Conservation (phyloP, 2,113 vertebrate genomes). For the Dipodomys merriami region DNA sequence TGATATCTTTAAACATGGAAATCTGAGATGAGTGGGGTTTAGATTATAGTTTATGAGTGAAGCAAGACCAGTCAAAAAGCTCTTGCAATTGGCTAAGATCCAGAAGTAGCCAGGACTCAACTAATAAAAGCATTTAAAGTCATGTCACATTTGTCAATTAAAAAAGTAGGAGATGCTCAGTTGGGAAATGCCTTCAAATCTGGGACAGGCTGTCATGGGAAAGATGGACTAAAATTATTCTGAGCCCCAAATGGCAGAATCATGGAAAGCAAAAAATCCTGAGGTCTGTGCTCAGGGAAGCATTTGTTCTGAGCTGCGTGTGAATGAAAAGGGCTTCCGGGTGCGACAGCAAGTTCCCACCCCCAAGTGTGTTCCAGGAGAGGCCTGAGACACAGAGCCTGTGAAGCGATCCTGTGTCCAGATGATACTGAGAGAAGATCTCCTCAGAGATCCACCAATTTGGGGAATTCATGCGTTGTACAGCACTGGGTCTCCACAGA, state of each 20-base stretch:
- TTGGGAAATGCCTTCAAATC: neutral
- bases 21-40: neutral
- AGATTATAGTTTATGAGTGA: neutral
- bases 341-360: no score
- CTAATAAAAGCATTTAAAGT: constrained; percentile 36
- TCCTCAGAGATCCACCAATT: neutral
- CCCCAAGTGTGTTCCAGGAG: accelerated
- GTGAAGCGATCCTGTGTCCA: neutral
- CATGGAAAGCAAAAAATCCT: neutral
- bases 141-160: neutral
- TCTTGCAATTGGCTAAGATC: neutral
- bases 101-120: neutral
- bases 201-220: neutral
- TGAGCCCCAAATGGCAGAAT: neutral
- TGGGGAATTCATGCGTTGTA: neutral
- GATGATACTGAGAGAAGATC: neutral
- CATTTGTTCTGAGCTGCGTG: neutral
- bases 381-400: neutral
- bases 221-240: constrained; percentile 19
- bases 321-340: neutral
- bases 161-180: neutral
- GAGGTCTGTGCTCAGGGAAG: neutral
- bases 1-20: neutral
- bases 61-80: neutral
- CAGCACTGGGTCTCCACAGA: neutral